Evolutionary conservation across 53 echinoderm and acorn worm genomes (phyloP).

Genomic region (Actinopyga echinites): DNA sequence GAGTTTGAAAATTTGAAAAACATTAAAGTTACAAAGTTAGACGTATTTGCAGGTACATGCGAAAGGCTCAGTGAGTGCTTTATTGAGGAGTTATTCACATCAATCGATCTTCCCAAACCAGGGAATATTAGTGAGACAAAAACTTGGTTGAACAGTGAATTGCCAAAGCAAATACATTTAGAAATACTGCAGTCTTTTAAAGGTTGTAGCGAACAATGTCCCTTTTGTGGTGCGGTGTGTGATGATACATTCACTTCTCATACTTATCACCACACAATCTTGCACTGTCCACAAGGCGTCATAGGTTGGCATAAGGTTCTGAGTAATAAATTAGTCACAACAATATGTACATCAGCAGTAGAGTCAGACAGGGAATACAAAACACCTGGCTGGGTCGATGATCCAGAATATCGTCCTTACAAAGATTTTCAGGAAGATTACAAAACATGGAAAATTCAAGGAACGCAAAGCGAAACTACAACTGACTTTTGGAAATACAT

Average conservation of each 20-base stretch:
- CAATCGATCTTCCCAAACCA: not conserved
- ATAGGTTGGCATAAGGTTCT: not conserved
- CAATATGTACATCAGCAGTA: not conserved
- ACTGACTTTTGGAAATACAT: not conserved
- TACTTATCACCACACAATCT: not conserved
- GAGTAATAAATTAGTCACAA: not conserved
- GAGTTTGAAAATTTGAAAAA: not conserved
- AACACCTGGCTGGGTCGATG: not conserved
- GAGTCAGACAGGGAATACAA: not conserved
- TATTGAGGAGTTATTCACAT: not conserved
- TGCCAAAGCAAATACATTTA: not conserved
- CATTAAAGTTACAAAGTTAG: not conserved
- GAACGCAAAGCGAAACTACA: not conserved
- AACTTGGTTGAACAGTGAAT: not conserved
- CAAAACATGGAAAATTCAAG: not conserved
- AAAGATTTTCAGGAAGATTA: not conserved
- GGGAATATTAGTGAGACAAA: not conserved
- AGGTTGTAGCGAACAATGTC: constrained; percentile 7
- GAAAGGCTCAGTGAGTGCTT: not conserved
- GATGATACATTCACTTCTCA: not conserved
- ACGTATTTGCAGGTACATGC: not conserved
- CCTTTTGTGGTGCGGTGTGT: not conserved
- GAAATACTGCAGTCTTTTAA: not conserved
- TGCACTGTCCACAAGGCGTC: not conserved
- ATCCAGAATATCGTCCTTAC: not conserved